Percentiles rank a stretch among this genome's conserved stretches.
These are phyloP conservation scores for Mythimna impura DNA, from an alignment of 2,888 invertebrate genomes.

Conservation along the genomic window DNA sequence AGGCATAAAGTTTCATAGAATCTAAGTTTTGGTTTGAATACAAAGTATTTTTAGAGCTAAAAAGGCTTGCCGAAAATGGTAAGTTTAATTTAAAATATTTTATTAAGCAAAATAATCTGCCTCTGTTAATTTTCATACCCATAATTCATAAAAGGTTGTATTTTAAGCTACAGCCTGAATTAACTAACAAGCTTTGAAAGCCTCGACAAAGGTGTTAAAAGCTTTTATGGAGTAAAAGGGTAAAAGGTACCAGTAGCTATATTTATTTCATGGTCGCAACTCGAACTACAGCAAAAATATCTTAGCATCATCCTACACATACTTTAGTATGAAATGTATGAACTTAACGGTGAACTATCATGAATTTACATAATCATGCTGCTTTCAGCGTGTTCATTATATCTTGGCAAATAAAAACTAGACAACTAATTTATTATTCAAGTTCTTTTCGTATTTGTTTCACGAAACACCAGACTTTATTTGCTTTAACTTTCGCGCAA, in stretches of 20 bases:
- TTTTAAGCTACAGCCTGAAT: slow-evolving; percentile 35
- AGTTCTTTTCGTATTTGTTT: slow-evolving; percentile 27
- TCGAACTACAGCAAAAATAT: slow-evolving; percentile 16
- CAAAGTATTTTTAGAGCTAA: background rate
- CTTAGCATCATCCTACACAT: slow-evolving; percentile 5
- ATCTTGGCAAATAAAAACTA: slow-evolving; percentile 25
- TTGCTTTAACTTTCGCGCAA: slow-evolving; percentile 38
- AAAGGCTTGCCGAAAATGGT: background rate
- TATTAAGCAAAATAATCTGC: slow-evolving; percentile 8
- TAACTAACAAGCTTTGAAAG: slow-evolving; percentile 47
- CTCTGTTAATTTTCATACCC: slow-evolving; percentile 10
- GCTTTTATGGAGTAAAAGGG: slow-evolving; percentile 51
- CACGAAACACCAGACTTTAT: slow-evolving; percentile 25
- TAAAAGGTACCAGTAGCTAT: slow-evolving; percentile 32
- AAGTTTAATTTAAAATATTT: background rate
- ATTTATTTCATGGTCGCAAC: slow-evolving; percentile 33
- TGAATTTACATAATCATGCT: slow-evolving; percentile 38
- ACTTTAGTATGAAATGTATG: slow-evolving; percentile 12
- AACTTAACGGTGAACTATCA: slow-evolving; percentile 1
- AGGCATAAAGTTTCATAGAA: background rate
- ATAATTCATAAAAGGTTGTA: slow-evolving; percentile 27
- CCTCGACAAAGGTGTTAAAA: slow-evolving; percentile 52
- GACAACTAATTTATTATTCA: slow-evolving; percentile 27
- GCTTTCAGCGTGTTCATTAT: slow-evolving; percentile 13
- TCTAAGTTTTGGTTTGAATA: background rate